These are phyloP conservation scores for Hypselothyrea guttata DNA, from an alignment of 2,888 invertebrate species.

Conservation along the genomic window DNA sequence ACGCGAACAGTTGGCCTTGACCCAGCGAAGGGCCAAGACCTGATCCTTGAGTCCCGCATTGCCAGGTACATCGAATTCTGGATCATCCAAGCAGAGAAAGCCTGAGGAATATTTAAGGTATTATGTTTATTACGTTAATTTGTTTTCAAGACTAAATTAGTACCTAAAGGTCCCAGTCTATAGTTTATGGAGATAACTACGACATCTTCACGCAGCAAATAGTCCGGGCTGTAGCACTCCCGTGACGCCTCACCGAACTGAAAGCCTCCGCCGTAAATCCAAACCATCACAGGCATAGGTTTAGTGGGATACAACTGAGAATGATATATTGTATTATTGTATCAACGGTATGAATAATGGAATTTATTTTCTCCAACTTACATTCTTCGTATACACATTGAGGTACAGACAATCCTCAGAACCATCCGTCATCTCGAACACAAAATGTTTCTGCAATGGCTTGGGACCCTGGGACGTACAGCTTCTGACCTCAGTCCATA, in stretches of 20 bases:
- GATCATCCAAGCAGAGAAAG: constrained; percentile 83
- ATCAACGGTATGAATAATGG: not conserved
- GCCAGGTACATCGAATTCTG: constrained; percentile 83
- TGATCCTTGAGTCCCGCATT: constrained; percentile 84
- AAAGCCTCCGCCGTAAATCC: constrained; percentile 84
- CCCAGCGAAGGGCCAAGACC: constrained; percentile 83
- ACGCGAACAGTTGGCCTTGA: constrained; percentile 83
- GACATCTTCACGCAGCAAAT: constrained; percentile 83
- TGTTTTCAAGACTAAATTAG: no score
- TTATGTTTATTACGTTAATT: no score
- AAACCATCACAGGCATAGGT: constrained; percentile 83
- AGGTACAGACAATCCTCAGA: constrained; percentile 84
- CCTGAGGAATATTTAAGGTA: constrained; percentile 70
- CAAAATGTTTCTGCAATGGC: constrained; percentile 80
- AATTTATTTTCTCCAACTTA: constrained; percentile 42
- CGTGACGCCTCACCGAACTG: constrained; percentile 82
- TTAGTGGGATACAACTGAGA: constrained; percentile 76
- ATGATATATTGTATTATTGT: no score
- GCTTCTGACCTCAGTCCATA: constrained; percentile 83
- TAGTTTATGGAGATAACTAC: constrained; percentile 83
- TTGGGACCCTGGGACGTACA: constrained; percentile 81
- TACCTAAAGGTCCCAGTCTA: constrained; percentile 83
- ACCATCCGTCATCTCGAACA: constrained; percentile 82
- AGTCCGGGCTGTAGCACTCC: constrained; percentile 83
- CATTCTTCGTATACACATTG: constrained; percentile 83